phyloP scores from a whole-genome alignment of 2,888 invertebrate species.

The Encarsia formosa region DNA sequence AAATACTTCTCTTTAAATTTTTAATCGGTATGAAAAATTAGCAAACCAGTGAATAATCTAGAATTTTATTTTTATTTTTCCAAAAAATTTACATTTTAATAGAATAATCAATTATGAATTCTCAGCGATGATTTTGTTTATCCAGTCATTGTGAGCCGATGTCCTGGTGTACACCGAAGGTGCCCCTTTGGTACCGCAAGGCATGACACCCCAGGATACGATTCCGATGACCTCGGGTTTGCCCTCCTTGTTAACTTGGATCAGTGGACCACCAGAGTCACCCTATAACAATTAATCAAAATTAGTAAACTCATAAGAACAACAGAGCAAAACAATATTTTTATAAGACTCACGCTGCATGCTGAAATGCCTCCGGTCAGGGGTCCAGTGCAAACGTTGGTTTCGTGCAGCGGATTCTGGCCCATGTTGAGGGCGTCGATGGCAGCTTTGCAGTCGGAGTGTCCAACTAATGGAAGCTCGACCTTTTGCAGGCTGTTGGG shows the following conservation, averaged over 20 bases:
- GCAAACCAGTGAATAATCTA: background rate
- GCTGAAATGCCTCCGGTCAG: conserved; percentile 30
- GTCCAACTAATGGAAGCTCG: conserved; percentile 37
- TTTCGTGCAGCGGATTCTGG: conserved; percentile 31
- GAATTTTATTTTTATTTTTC: background rate
- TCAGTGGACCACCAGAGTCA: conserved; percentile 57
- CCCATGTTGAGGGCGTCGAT: conserved; percentile 32
- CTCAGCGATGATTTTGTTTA: conserved; percentile 30
- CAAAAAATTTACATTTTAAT: background rate
- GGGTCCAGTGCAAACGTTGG: conserved; percentile 38
- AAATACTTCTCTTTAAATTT: background rate
- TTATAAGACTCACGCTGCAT: conserved; percentile 30
- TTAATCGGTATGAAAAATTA: background rate
- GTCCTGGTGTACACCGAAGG: conserved; percentile 52
- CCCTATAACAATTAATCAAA: conserved; percentile 49
- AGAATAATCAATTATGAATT: conserved; percentile 2
- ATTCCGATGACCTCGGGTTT: conserved; percentile 61
- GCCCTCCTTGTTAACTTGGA: conserved; percentile 54
- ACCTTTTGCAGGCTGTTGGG: conserved; percentile 42
- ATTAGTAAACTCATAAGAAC: conserved; percentile 23
- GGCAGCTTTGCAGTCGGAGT: conserved; percentile 32
- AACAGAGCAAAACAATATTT: conserved; percentile 13
- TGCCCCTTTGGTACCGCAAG: conserved; percentile 49
- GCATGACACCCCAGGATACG: conserved; percentile 54
- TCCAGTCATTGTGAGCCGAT: conserved; percentile 50